These are phyloP conservation scores for Zaprionus inermis DNA, from an alignment of 1,140 invertebrate species.

Conservation along the genomic window DNA sequence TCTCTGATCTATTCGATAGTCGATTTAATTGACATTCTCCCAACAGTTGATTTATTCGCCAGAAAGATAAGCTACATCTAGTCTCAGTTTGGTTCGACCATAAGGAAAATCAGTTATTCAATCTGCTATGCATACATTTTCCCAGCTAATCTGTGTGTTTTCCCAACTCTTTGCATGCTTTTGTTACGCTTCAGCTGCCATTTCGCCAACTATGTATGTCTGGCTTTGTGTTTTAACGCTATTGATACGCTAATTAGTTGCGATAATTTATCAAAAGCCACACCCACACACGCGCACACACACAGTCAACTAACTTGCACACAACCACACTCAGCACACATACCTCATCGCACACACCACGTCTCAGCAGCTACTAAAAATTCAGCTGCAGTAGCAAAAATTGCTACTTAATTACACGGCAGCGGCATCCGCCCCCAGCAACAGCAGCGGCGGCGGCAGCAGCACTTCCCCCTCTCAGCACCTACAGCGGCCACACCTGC, in stretches of 20 bases:
- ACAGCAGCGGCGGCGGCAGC: background rate
- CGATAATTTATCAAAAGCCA: conserved; percentile 68
- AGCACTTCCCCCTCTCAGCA: conserved; percentile 2
- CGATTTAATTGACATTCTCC: conserved; percentile 65
- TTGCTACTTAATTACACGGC: conserved; percentile 76
- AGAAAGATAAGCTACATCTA: too few relatives aligned
- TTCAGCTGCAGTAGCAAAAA: conserved; percentile 75
- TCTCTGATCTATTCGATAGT: conserved; percentile 51
- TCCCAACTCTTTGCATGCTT: conserved; percentile 9
- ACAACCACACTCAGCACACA: background rate
- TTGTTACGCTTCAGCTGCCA: background rate
- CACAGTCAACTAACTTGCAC: background rate
- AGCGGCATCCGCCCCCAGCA: conserved; percentile 39
- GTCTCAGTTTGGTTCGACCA: too few relatives aligned
- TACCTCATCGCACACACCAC: conserved; percentile 4
- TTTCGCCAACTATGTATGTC: conserved; percentile 8
- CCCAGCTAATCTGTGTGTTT: conserved; percentile 28
- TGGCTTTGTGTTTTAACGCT: conserved; percentile 48
- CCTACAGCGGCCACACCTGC: background rate
- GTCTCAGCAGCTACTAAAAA: conserved; percentile 61
- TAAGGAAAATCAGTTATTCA: background rate
- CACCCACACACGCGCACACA: conserved; percentile 12
- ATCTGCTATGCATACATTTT: conserved; percentile 27
- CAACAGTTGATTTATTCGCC: background rate
- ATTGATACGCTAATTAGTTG: conserved; percentile 78